Evolutionary conservation across 2,797 vertebrate genomes (phyloP), one percentile per base, ranked within the genome.

Genomic region (Lithobates pipiens): DNA sequence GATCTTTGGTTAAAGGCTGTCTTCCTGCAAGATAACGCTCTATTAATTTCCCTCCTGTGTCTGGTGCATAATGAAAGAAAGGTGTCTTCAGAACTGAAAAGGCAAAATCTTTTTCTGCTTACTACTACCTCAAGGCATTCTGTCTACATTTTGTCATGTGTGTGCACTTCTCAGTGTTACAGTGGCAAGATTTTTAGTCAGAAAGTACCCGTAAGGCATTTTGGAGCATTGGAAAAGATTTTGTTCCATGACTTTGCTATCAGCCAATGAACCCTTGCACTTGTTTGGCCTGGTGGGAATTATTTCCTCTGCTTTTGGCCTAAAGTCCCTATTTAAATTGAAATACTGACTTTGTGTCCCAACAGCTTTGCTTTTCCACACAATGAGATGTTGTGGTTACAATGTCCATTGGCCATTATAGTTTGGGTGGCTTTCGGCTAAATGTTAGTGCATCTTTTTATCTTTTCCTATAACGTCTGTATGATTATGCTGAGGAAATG

Each of bases 71-170:
- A 95, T 95, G 95, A 96, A 95, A 93, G 93, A 96, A 97, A 98
- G 96, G 96, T 97, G 96, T 96, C 95, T 97, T 94, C 79, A 85
- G 89, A 95, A 93, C 94, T 93, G 89, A 95, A 95, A 95, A 96
- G 95, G 95, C 94, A 95, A 96, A 96, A 93, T 96, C 94, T 94
- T 74, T 74, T 90, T 91, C 94, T 92, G 82, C 90, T 93, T 91
- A 93, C 92, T 90, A 91, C 90, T 91, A 95, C 96, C 97, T 97
- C 88, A 89, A 95, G 97, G 96, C 96, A 85, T 91, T 93, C 92
- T 94, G 96, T 96, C 97, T 94, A 94, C 94, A 95, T 92, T 96
- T 96, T 96, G 95, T 97, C 97, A 97, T 94, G 96, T 95, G 92
- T 97, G 95, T 97, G 96, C 96, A 96, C 95, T 96, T 94, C 93